These are phyloP conservation scores for Hippopotamyrus pictus DNA, from an alignment of 2,797 vertebrate genomes.

Conservation along the genomic window DNA sequence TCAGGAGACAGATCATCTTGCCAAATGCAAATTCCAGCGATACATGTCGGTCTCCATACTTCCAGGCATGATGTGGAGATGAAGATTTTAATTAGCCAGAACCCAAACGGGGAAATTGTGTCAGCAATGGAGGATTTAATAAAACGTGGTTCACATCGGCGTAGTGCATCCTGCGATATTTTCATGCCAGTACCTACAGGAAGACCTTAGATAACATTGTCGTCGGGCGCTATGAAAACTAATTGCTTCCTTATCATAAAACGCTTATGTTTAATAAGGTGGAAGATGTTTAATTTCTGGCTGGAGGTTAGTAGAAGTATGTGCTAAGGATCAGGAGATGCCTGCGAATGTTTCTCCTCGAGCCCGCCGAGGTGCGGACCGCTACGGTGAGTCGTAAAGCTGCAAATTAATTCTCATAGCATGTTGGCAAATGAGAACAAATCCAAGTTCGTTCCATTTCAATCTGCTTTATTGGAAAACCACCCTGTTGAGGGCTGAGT, in stretches of 20 bases:
- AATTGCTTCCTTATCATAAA: conserved; percentile 14
- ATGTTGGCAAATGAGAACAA: background rate
- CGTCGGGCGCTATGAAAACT: background rate
- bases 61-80: background rate
- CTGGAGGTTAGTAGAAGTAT: background rate
- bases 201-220: background rate
- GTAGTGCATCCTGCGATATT: background rate
- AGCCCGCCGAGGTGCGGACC: background rate
- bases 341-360: background rate
- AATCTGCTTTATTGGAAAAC: background rate
- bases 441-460: background rate
- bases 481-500: background rate
- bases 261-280: background rate
- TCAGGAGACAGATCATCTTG: background rate
- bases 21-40: background rate
- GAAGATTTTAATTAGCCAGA: background rate
- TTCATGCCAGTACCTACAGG: background rate
- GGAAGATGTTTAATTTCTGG: conserved; percentile 4
- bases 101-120: background rate
- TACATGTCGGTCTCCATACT: background rate
- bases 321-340: background rate
- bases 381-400: background rate
- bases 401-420: background rate
- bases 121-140: background rate
- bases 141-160: background rate